Conservation (phyloP, 1,140 invertebrate genomes). For the Pseudachorutes palmiensis region DNA sequence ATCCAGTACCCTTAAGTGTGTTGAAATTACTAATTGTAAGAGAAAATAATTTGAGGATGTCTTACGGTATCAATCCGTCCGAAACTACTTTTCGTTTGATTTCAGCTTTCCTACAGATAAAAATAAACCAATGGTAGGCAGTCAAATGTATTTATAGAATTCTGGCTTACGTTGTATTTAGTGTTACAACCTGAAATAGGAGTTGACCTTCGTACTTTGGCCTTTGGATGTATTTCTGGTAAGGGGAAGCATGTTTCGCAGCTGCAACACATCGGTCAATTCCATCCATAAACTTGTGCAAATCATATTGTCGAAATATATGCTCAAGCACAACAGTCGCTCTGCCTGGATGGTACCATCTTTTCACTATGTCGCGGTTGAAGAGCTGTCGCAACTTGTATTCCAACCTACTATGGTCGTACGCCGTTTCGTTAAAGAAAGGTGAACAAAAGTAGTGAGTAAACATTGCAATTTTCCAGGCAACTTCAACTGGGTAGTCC, state of each 20-base stretch:
- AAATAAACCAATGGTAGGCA: no score
- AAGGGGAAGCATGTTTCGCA: not conserved
- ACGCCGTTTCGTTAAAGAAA: not conserved
- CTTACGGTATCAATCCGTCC: no score
- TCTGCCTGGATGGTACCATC: not conserved
- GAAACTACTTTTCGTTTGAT: no score
- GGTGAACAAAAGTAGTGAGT: not conserved
- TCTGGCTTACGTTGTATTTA: no score
- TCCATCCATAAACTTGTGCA: not conserved
- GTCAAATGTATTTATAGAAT: no score
- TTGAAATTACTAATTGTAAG: no score
- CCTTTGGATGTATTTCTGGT: not conserved
- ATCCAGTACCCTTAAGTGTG: no score
- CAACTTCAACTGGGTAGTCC: not conserved
- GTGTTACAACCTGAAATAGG: no score
- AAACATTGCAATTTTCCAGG: slow-evolving; percentile 3
- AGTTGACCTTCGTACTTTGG: not conserved
- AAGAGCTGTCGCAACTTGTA: slow-evolving; percentile 4
- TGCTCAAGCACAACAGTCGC: not conserved
- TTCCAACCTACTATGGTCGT: not conserved
- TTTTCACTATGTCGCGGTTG: not conserved
- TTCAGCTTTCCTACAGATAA: no score
- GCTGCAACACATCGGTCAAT: not conserved
- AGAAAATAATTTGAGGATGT: no score
- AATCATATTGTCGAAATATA: not conserved